Base-by-base conservation (phyloP, 2,888 invertebrate genomes). In the Amphipoea lucens region DNA sequence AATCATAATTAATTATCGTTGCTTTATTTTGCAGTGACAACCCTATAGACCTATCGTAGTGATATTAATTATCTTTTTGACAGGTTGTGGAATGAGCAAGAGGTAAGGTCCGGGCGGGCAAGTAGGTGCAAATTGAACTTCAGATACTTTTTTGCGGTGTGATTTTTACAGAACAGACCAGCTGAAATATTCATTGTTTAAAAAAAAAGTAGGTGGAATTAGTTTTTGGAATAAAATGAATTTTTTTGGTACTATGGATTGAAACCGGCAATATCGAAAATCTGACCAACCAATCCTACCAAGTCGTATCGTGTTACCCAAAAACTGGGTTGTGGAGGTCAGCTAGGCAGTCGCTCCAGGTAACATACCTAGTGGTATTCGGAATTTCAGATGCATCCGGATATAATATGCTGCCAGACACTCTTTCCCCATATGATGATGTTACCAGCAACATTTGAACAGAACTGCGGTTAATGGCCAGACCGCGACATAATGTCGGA, bases 1-100 rank as follows among this genome's bases (percentile, higher is more conserved):
- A 45, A 82, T 85, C 79, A 51, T 68, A 36, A 42, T 69, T 54
- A 79, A 71, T 78, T 51, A 68, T 85, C 45, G 4, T 20, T 65
- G n/a, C 3, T 74, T 74, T 68, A 68, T 73, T 69, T 54, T n/a
- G 69, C 57, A n/a, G 57, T 82, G 78, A 60, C 79, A 82, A 48
- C 67, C 12, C 17, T 76, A 57, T 2, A 76, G 60, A 40, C 40
- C 48, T 76, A 42, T 71, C 23, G 65, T 14, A 17, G 4, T 40
- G 67, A 76, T 74, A 48, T 57, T 29, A 29, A 36, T 36, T 72
- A 82, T 82, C 82, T 63, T 60, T 67, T 40, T 54, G 42, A 60
- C 51, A 70, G 65, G 45, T 81, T 67, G 23, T 66, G 11, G 42
- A 66, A 54, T 70, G 20, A 57, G 14, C n/a, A 23, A 17, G 14